These are phyloP conservation scores for Heliconius nattereri DNA, from an alignment of 1,140 invertebrate genomes.

Conservation along the genomic window DNA sequence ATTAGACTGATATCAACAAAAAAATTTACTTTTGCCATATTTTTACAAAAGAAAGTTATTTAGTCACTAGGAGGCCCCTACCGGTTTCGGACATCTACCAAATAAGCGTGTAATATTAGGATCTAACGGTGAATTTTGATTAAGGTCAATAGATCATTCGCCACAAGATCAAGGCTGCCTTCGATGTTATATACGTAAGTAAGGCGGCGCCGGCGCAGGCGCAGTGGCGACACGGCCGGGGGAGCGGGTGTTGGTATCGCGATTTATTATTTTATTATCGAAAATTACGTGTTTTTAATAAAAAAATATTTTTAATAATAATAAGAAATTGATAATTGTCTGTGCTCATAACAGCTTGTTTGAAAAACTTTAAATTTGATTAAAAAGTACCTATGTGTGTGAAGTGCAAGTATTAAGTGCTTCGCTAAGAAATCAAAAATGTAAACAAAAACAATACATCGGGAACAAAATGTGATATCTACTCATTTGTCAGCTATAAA, in stretches of 20 bases:
- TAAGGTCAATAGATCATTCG: background rate
- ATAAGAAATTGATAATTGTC: no score
- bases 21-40: no score
- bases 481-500: background rate
- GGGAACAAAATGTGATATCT: background rate
- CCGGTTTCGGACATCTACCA: background rate
- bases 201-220: slow-evolving; percentile 7
- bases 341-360: no score
- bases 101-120: background rate
- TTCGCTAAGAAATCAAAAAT: background rate
- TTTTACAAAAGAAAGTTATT: background rate
- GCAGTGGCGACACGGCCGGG: background rate
- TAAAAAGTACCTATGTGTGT: background rate
- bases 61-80: no score
- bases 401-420: background rate
- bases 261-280: background rate
- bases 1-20: no score
- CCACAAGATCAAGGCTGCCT: background rate
- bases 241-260: background rate
- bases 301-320: background rate
- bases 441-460: background rate
- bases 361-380: background rate
- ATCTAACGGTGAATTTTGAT: background rate
- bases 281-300: background rate
- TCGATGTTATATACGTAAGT: slow-evolving; percentile 2